Conservation (phyloP, 92 coral and sea anemone species). For the Phenganax marumi region DNA sequence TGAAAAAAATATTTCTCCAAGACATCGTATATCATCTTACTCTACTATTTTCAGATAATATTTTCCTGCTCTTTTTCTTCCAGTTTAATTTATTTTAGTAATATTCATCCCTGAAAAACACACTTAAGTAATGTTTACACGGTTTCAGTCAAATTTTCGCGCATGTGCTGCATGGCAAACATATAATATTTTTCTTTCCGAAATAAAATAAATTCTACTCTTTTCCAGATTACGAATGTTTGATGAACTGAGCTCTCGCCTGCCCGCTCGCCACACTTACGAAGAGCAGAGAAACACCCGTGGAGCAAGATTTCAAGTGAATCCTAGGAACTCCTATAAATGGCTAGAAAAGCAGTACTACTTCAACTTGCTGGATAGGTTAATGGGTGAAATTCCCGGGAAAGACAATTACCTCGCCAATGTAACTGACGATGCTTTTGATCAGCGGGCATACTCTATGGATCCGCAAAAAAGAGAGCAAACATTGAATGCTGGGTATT, state of each 20-base stretch:
- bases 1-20: too few species aligned
- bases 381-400: conserved; percentile 76
- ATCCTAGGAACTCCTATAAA: conserved; percentile 46
- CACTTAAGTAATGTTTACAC: too few species aligned
- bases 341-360: conserved; percentile 19
- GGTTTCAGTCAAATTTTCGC: neutral
- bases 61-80: neutral
- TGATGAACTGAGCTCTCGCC: conserved; percentile 38
- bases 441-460: conserved; percentile 58
- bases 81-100: too few species aligned
- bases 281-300: conserved; percentile 48
- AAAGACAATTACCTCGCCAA: conserved; percentile 75
- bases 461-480: conserved; percentile 59
- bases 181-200: too few species aligned
- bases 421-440: conserved; percentile 73
- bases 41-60: neutral
- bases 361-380: conserved; percentile 48
- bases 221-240: conserved; percentile 58
- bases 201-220: neutral
- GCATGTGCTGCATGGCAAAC: too few species aligned
- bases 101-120: too few species aligned
- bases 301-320: conserved; percentile 68
- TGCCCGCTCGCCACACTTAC: conserved; percentile 10
- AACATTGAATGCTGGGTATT: conserved; percentile 65
- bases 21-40: too few species aligned